Evolutionary conservation across 2,113 vertebrate species (phyloP), one percentile per base, ranked within the genome.

Genomic region (Peucedramus taeniatus): DNA sequence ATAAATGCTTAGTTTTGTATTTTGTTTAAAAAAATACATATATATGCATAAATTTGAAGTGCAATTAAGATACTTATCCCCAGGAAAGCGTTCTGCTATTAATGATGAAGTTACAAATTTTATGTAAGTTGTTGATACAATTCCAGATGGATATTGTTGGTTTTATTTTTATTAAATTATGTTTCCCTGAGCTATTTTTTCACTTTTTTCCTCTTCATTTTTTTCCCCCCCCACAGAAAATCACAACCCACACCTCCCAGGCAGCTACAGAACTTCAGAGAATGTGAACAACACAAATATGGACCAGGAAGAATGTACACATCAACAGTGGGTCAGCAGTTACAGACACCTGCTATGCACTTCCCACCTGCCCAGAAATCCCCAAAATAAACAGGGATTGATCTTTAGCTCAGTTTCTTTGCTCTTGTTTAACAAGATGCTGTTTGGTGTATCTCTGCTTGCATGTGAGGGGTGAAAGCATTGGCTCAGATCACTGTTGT

Each of bases 401-500:
- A 54, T 8, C 20, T 13, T 42, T 16, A 72, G 11, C 28, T 76
- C 45, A 5, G 26, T 76, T 65, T 50, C 65, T 45, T 50, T 37
- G 28, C 11, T 59, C 7, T 42, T 72, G 17, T 77, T 44, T 60
- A 50, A n/a, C 19, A 61, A 47, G 35, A 20, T 15, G 8, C 11
- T 65, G 35, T 28, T 37, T 72, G 11, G 10, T 64, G 20, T 61
- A 10, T 71, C 70, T 70, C 18, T 44, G 21, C 72, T 33, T 60
- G 69, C 14, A 8, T 23, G 49, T n/a, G 35, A 27, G 39, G 75
- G 64, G 82, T 59, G 76, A 39, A 44, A 85, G 31, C 11, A 11
- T 9, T 50, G 70, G n/a, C 81, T 87, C 37, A 65, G 21, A 85
- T 88, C 35, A 15, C 64, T 95, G 66, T 31, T 96, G 78, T 85